These are phyloP conservation scores for Ailuropoda melanoleuca DNA, from an alignment of 2,113 vertebrate genomes.

Conservation along the genomic window DNA sequence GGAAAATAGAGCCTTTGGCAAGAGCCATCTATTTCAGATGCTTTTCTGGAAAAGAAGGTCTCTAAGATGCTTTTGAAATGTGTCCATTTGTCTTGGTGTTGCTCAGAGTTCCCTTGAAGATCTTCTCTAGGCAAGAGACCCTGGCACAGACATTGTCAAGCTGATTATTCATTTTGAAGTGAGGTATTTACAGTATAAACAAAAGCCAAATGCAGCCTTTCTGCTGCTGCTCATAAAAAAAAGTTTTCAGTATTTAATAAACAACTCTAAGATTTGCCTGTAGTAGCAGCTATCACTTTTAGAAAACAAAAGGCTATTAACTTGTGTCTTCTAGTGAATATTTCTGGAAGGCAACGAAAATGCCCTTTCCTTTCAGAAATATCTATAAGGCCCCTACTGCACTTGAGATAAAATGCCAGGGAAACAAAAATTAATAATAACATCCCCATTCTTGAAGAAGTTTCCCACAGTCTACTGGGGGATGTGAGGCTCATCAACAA, in stretches of 20 bases:
- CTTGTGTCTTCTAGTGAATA: not conserved
- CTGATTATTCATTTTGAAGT: not conserved
- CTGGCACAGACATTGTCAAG: not conserved
- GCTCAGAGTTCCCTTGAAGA: not conserved
- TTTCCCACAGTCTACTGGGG: not conserved
- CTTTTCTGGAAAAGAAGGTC: not conserved
- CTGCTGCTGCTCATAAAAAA: not conserved
- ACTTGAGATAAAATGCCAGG: not conserved
- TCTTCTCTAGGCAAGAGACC: not conserved
- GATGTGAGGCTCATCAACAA: not conserved
- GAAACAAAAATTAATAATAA: not conserved
- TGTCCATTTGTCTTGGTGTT: not conserved
- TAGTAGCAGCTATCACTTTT: not conserved
- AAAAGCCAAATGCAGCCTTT: not conserved
- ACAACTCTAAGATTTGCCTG: not conserved
- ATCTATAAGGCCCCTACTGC: not conserved
- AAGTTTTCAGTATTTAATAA: not conserved
- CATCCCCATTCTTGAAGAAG: not conserved
- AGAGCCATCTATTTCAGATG: not conserved
- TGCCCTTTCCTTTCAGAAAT: not conserved
- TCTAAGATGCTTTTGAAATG: not conserved
- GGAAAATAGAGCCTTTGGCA: not conserved
- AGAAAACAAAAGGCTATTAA: not conserved
- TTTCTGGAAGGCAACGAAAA: not conserved
- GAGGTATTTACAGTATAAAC: not conserved